Evolutionary conservation across 30 jellyfish, hydroid and myxozoan species (phyloP).

Genomic region (Nemopilema nomurai): DNA sequence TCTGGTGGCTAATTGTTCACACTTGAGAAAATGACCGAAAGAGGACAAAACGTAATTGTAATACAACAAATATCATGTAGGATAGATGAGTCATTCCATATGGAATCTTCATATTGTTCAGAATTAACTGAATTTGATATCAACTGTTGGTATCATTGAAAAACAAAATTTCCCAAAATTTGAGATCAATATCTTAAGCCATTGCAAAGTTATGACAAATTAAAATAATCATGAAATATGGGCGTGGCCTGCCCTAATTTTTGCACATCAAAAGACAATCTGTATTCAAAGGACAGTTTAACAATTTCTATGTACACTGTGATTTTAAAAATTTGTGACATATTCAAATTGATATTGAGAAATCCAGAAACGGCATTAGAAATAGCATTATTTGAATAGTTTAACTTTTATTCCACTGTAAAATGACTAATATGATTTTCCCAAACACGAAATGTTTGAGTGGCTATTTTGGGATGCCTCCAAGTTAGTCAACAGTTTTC

Average conservation of each 20-base stretch:
- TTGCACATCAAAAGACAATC: background rate
- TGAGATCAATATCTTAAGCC: slow-evolving; percentile 25
- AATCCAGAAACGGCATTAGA: background rate
- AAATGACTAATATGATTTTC: background rate
- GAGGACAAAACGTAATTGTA: too few relatives aligned
- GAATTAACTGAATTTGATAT: slow-evolving; percentile 1
- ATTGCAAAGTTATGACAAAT: slow-evolving; percentile 3
- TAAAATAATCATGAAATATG: slow-evolving; percentile 9
- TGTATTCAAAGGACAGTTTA: background rate
- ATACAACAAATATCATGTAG: too few relatives aligned
- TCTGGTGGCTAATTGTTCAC: too few relatives aligned
- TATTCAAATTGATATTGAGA: background rate
- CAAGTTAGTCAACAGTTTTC: background rate
- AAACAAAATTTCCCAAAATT: slow-evolving; percentile 6
- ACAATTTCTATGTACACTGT: background rate
- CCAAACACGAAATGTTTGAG: background rate
- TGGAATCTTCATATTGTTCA: background rate
- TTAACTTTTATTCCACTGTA: background rate
- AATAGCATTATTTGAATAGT: background rate
- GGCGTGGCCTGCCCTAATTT: slow-evolving; percentile 25
- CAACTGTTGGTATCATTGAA: slow-evolving; percentile 1
- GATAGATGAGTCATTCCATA: slow-evolving; percentile 29
- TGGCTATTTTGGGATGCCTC: slow-evolving; percentile 1
- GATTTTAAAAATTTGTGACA: slow-evolving; percentile 1
- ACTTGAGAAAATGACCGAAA: too few relatives aligned